Percentiles rank a stretch among this genome's conserved stretches.
Conservation (phyloP, 2,113 vertebrate genomes). For the Pteruthius melanotis region DNA sequence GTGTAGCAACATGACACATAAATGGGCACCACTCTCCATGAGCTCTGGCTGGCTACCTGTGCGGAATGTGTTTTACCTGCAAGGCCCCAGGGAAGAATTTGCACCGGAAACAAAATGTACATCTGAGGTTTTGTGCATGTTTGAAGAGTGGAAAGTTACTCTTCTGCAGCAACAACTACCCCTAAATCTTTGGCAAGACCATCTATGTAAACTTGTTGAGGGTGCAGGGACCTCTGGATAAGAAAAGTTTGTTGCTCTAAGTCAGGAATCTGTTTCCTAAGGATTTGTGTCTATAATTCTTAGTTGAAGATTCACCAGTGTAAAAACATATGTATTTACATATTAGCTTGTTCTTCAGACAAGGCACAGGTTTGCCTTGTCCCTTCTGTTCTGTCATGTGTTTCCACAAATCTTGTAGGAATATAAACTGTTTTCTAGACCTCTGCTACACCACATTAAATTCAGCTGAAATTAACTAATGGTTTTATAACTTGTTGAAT, state of each 20-base stretch:
- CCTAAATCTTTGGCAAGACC: neutral
- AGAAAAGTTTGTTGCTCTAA: neutral
- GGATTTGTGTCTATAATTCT: neutral
- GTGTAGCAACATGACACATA: neutral
- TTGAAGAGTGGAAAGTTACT: neutral
- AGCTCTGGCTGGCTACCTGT: neutral
- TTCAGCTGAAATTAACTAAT: neutral
- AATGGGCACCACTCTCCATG: neutral
- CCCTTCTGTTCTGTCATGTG: neutral
- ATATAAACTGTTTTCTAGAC: neutral
- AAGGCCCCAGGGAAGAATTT: neutral
- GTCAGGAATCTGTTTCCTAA: neutral
- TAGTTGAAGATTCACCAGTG: neutral
- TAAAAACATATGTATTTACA: rapidly evolving
- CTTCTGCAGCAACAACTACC: neutral
- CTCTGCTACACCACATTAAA: neutral
- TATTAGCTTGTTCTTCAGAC: neutral
- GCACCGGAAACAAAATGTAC: neutral
- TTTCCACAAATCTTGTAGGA: neutral
- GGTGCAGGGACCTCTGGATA: neutral
- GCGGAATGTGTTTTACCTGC: neutral
- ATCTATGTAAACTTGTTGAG: neutral
- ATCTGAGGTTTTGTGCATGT: neutral
- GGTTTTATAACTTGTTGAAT: neutral
- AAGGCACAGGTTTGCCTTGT: neutral